Base-by-base conservation (phyloP, 2,797 vertebrate species). In the Spinibarbus caldwelli region DNA sequence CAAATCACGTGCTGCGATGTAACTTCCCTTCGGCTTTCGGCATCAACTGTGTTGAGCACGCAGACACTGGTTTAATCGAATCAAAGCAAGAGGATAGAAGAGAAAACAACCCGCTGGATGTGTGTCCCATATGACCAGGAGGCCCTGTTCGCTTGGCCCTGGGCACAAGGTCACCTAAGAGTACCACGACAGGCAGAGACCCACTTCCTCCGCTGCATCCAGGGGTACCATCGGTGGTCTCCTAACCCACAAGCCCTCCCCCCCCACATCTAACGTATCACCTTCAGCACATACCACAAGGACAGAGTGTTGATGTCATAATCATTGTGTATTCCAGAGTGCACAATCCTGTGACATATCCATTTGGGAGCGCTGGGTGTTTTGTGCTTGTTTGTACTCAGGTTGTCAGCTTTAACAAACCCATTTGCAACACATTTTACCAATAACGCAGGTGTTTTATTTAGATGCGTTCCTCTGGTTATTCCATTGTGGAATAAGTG, bases 1-100 rank as follows among this genome's bases (percentile, higher is more conserved):
- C 95, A 96, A 94, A 95, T 97, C 95, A 95, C 92, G 93, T 91
- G 89, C 91, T 88, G 92, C 90, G 92, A 94, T 93, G n/a, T 92
- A 93, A 94, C 94, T 95, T 96, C 93, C 93, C 94, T 95, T 95
- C 95, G 92, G 92, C 94, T 93, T 94, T 91, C 94, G 92, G 94
- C 93, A 96, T 96, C 93, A 95, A 92, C 94, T 91, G 85, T 82
- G 84, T 95, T 94, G 90, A n/a, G n/a, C n/a, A n/a, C n/a, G n/a
- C n/a, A n/a, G n/a, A 90, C 91, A 89, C 91, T 92, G 90, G 75
- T 94, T 95, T 96, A 96, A 96, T 96, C 95, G 92, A 94, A 94
- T 93, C 93, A 91, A 93, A 93, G 93, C 91, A 93, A 92, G 92
- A 92, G 90, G 91, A 90, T 91, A 6, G 89, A 93, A 88, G 82